phyloP scores from a whole-genome alignment of 2,888 invertebrate genomes.

The Latrodectus elegans region DNA sequence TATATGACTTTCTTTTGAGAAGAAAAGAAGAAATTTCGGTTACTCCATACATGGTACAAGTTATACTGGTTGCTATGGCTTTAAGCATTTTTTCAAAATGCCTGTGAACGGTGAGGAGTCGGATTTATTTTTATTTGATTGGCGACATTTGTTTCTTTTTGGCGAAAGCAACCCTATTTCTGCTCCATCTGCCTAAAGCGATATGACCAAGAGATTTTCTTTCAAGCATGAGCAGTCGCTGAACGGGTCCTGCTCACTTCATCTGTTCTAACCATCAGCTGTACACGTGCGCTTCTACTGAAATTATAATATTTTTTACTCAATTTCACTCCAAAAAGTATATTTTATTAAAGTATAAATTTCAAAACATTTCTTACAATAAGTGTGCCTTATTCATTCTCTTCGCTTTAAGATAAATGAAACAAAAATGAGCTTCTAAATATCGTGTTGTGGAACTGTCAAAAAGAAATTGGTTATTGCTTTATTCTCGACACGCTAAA shows the following conservation, averaged over 20 bases:
- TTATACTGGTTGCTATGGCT: constrained; percentile 44
- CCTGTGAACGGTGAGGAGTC: not conserved
- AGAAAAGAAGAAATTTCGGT: too few relatives aligned
- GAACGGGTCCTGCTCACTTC: constrained; percentile 3
- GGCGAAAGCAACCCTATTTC: constrained; percentile 14
- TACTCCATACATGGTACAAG: too few relatives aligned
- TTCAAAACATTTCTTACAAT: not conserved
- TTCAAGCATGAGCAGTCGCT: constrained; percentile 43
- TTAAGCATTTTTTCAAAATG: constrained; percentile 10
- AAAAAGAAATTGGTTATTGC: not conserved
- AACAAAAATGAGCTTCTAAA: constrained; percentile 44
- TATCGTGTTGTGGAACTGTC: constrained; percentile 27
- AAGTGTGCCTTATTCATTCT: not conserved
- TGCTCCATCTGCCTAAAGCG: not conserved
- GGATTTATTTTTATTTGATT: constrained; percentile 12
- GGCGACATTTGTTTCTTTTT: constrained; percentile 6
- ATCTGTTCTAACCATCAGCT: not conserved
- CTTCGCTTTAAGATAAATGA: not conserved
- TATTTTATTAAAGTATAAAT: not conserved
- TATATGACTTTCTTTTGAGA: too few relatives aligned
- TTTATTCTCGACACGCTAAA: too few relatives aligned
- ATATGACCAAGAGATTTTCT: not conserved
- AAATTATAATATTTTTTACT: not conserved
- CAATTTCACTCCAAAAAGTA: too few relatives aligned
- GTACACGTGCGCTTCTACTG: not conserved